phyloP scores from a whole-genome alignment of 2,113 vertebrate genomes.

The Taurulus bubalis region DNA sequence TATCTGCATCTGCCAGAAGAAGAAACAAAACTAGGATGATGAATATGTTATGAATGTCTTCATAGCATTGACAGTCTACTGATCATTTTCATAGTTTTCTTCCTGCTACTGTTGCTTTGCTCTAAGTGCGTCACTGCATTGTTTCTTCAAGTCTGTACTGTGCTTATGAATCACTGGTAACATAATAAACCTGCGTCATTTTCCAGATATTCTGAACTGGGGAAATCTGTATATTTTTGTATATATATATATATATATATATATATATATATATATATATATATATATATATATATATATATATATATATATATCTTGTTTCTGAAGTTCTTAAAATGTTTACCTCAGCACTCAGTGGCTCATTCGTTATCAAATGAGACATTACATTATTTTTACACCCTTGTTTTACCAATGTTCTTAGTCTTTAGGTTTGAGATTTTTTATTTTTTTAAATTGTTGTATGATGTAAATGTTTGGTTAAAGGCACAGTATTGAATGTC shows the following conservation, averaged over 20 bases:
- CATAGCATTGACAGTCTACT: too few relatives aligned
- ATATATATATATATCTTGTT: too few relatives aligned
- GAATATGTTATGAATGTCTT: background rate
- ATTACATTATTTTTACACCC: background rate
- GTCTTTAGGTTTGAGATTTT: background rate
- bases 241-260: too few relatives aligned
- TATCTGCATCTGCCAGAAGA: background rate
- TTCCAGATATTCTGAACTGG: background rate
- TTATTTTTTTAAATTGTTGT: background rate
- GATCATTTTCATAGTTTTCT: background rate
- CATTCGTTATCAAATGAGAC: conserved; percentile 13
- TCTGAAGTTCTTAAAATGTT: background rate
- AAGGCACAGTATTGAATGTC: background rate
- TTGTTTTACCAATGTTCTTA: background rate
- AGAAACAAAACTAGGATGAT: background rate
- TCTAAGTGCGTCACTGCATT: background rate
- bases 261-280: too few relatives aligned
- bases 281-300: too few relatives aligned
- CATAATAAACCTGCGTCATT: background rate
- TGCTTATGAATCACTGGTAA: background rate
- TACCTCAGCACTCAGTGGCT: background rate
- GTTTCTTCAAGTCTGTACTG: background rate
- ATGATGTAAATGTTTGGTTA: background rate
- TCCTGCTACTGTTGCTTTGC: background rate
- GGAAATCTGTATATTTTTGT: too few relatives aligned